A percentile compares a stretch with the other conserved stretches of the same genome.
phyloP scores from a whole-genome alignment of 2,113 vertebrate species.

The Sebastes schlegelii region DNA sequence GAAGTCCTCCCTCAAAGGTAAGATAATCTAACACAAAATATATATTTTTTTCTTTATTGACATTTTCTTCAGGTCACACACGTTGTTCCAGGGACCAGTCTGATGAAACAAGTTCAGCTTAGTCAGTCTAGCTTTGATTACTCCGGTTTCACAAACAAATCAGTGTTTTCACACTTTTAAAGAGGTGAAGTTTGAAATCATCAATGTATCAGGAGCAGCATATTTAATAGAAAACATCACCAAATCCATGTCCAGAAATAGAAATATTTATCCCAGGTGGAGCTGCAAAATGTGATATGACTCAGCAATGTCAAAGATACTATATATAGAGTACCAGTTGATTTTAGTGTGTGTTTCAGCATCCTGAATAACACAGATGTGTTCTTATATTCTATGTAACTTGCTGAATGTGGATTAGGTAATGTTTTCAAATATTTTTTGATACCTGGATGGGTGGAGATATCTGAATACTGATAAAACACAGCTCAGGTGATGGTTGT shows the following conservation, averaged over 20 bases:
- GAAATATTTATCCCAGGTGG: neutral
- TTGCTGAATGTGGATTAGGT: no score
- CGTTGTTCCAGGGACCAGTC: neutral
- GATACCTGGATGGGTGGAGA: no score
- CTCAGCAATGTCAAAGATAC: neutral
- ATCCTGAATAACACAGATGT: neutral
- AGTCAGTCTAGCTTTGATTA: neutral
- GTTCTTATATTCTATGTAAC: no score
- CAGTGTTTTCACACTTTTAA: neutral
- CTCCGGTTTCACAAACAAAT: neutral
- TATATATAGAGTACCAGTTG: neutral
- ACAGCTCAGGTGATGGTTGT: neutral
- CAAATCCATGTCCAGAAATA: neutral
- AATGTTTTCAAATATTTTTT: no score
- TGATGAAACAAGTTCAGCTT: neutral
- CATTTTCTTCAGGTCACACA: neutral
- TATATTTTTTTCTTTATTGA: neutral
- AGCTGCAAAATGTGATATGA: neutral
- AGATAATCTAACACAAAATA: neutral
- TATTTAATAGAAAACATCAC: neutral
- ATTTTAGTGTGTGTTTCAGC: neutral
- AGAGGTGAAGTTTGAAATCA: neutral
- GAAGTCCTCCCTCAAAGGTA: conserved; percentile 86
- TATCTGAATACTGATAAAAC: neutral
- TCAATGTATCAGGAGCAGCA: neutral